phyloP scores from a whole-genome alignment of 92 coral and sea anemone species.

The Epizoanthus rinbou region DNA sequence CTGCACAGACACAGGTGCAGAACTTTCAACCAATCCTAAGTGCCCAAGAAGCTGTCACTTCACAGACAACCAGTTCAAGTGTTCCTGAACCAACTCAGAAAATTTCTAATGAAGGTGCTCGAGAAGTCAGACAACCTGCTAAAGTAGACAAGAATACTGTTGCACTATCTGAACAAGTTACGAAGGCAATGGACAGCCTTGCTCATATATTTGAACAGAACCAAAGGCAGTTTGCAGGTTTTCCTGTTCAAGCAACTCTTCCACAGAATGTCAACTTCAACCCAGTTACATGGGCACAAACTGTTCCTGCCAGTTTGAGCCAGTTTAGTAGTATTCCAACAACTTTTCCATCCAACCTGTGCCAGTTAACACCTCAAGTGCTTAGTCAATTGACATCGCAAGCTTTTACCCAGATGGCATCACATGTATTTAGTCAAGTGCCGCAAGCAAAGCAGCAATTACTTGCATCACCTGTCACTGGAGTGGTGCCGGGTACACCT shows the following conservation, averaged over 20 bases:
- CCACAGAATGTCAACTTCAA: constrained; percentile 29
- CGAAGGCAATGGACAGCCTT: constrained; percentile 33
- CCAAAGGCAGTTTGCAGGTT: constrained; percentile 33
- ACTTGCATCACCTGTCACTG: background rate
- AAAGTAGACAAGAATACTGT: background rate
- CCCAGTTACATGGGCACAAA: constrained; percentile 39
- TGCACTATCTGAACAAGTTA: constrained; percentile 27
- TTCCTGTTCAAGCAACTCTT: constrained; percentile 26
- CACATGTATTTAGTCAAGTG: constrained; percentile 40
- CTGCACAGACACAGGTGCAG: constrained; percentile 26
- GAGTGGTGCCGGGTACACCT: background rate
- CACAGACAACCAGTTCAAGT: background rate
- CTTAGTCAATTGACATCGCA: constrained; percentile 9
- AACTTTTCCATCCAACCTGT: constrained; percentile 18
- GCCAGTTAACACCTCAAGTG: constrained; percentile 10
- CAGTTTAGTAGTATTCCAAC: constrained; percentile 35
- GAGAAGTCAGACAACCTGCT: background rate
- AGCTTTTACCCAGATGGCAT: constrained; percentile 31
- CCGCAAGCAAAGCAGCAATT: constrained; percentile 35
- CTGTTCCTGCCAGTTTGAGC: constrained; percentile 21
- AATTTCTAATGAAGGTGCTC: background rate
- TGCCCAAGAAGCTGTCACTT: background rate
- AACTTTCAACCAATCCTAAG: background rate
- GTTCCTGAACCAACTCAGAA: background rate
- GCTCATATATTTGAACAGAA: constrained; percentile 39